A percentile compares a stretch with the other conserved stretches of the same genome.
Conservation (phyloP, 2,113 vertebrate genomes). For the Microcebus griseorufus region DNA sequence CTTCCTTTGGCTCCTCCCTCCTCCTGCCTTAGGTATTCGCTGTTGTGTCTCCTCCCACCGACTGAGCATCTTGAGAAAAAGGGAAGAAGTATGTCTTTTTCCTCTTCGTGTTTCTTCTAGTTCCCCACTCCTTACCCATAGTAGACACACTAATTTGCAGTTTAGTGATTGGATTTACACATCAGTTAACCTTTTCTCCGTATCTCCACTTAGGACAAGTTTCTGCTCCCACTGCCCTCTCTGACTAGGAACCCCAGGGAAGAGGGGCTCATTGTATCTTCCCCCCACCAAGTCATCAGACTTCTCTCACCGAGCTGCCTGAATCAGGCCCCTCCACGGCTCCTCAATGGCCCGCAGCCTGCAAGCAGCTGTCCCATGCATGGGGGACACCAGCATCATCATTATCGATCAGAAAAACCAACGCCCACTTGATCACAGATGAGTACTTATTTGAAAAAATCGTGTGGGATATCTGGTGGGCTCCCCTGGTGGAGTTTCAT, state of each 20-base stretch:
- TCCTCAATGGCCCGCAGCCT: not conserved
- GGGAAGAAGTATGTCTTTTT: not conserved
- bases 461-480: not conserved
- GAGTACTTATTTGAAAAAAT: not conserved
- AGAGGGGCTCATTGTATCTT: not conserved
- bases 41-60: not conserved
- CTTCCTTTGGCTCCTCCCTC: not conserved
- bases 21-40: no score
- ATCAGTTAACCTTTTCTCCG: not conserved
- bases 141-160: not conserved
- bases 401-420: not conserved
- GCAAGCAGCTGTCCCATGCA: no score
- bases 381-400: not conserved
- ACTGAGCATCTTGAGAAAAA: not conserved
- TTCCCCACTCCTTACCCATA: not conserved
- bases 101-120: not conserved
- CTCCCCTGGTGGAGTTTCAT: not conserved
- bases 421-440: not conserved
- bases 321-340: not conserved
- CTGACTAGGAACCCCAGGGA: not conserved
- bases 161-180: not conserved
- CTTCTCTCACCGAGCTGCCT: not conserved
- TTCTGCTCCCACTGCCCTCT: not conserved
- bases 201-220: not conserved
- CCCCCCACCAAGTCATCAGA: no score